Conservation (phyloP, 2,888 invertebrate species). For the Meghimatium bilineatum region DNA sequence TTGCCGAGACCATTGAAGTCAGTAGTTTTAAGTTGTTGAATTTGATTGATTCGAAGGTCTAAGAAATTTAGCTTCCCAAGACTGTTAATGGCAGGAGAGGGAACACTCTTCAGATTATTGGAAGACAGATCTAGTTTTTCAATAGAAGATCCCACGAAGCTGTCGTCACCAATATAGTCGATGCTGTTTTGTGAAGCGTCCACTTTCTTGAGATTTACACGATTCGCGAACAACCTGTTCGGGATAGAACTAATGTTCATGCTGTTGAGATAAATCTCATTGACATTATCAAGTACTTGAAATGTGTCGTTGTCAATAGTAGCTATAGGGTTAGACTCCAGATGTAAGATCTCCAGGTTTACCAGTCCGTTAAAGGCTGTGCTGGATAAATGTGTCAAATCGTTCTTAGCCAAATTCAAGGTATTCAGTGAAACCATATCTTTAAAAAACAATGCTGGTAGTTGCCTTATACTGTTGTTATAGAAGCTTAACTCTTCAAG, state of each 20-base stretch:
- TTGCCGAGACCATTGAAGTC: slow-evolving; percentile 10
- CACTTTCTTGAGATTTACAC: slow-evolving; percentile 52
- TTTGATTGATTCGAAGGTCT: slow-evolving; percentile 13
- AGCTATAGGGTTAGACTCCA: slow-evolving; percentile 55
- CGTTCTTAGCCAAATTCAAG: slow-evolving; percentile 1
- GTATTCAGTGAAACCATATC: background rate
- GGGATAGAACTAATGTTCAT: slow-evolving; percentile 53
- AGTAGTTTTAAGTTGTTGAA: background rate
- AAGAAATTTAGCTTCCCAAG: slow-evolving; percentile 6
- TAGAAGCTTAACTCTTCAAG: slow-evolving; percentile 9
- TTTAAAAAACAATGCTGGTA: background rate
- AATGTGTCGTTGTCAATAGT: slow-evolving; percentile 53
- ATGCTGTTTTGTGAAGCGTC: slow-evolving; percentile 56
- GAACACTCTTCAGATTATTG: background rate
- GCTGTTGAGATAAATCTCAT: slow-evolving; percentile 38
- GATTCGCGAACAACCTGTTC: slow-evolving; percentile 54
- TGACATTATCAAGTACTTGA: slow-evolving; percentile 33
- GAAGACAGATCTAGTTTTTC: slow-evolving; percentile 56
- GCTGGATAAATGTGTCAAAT: background rate
- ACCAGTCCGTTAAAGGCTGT: slow-evolving; percentile 52
- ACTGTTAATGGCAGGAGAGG: slow-evolving; percentile 10
- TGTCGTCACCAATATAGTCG: slow-evolving; percentile 46
- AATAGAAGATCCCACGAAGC: slow-evolving; percentile 52
- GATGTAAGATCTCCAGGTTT: slow-evolving; percentile 33
- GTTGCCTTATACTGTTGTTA: background rate